Base-by-base conservation (phyloP, 2,888 invertebrate genomes). In the Pristionchus arcanus region DNA sequence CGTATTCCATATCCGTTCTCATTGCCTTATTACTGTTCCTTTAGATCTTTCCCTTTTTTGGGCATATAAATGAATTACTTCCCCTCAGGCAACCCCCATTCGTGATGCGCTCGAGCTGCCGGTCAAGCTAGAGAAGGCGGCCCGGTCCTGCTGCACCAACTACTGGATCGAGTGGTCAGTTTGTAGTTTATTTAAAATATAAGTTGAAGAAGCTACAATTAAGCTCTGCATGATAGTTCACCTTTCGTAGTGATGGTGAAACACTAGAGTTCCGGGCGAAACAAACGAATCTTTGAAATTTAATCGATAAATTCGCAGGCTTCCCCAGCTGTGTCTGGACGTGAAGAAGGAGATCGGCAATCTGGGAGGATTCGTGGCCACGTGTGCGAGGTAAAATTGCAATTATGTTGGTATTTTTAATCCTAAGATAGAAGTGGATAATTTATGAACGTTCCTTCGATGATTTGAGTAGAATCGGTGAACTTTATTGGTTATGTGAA, bases 301-400 rank as follows among this genome's bases (percentile, higher is more conserved):
- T 13, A 59, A 59, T 59, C 59, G 21, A 68, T 42, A 9, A 15
- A 34, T 15, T 37, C 42, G 53, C 53, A 88, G 87, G 87, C 31
- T 88, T 11, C 87, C 87, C n/a, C 87, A 88, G 31, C 25, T 88
- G 55, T 88, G 87, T 74, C 87, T 88, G 68, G 74, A 88, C 28
- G 55, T 88, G 31, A 71, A 74, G 37, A 55, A 34, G 34, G 74
- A 68, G 11, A 74, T 88, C 21, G 87, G 87, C 15, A 42, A 42
- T 28, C 87, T 88, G 31, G 87, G 87, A 74, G 87, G 87, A 55
- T 88, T 88, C 74, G 74, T 55, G 1, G 87, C 87, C 2, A 42
- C 87, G n/a, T 59, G 31, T 9, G 66, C 87, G 28, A 81, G 53
- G 81, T 81, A 11, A 34, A n/a, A 15, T 34, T 34, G 3, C 3